phyloP scores from a whole-genome alignment of 2,888 invertebrate genomes.

The Drosophila macrospina region DNA sequence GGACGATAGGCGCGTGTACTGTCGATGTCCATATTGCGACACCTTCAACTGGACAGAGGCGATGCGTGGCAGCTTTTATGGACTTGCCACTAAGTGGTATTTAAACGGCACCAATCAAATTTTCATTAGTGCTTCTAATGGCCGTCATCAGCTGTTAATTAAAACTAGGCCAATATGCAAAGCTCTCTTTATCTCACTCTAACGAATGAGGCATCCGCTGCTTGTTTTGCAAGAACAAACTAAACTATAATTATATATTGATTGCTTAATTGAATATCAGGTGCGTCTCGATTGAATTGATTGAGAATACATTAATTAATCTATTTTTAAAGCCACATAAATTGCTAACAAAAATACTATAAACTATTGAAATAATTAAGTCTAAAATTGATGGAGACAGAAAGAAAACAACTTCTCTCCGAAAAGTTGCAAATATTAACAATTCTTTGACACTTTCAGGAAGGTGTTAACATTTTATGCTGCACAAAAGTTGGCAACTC shows the following conservation, averaged over 20 bases:
- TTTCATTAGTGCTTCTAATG: constrained; percentile 56
- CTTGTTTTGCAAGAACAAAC: too few species aligned
- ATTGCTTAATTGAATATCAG: too few species aligned
- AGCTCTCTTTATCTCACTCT: not conserved
- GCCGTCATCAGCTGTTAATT: constrained; percentile 50
- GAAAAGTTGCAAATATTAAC: too few species aligned
- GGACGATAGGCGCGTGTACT: constrained; percentile 58
- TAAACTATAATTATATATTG: too few species aligned
- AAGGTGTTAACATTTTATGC: not conserved
- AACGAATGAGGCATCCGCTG: too few species aligned
- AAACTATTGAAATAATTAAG: too few species aligned
- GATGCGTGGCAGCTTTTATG: constrained; percentile 49
- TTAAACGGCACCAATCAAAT: constrained; percentile 58
- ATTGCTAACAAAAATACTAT: too few species aligned
- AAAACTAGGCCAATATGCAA: constrained; percentile 33
- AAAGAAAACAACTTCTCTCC: too few species aligned
- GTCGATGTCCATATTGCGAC: constrained; percentile 38
- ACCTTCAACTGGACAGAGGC: constrained; percentile 11
- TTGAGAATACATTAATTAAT: too few species aligned
- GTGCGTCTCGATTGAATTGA: too few species aligned
- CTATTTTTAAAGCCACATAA: too few species aligned
- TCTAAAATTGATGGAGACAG: too few species aligned
- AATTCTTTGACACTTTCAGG: not conserved
- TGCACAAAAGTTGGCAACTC: not conserved
- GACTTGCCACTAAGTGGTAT: constrained; percentile 52